These are phyloP conservation scores for Molanna angustata DNA, from an alignment of 2,888 invertebrate species.

Conservation along the genomic window DNA sequence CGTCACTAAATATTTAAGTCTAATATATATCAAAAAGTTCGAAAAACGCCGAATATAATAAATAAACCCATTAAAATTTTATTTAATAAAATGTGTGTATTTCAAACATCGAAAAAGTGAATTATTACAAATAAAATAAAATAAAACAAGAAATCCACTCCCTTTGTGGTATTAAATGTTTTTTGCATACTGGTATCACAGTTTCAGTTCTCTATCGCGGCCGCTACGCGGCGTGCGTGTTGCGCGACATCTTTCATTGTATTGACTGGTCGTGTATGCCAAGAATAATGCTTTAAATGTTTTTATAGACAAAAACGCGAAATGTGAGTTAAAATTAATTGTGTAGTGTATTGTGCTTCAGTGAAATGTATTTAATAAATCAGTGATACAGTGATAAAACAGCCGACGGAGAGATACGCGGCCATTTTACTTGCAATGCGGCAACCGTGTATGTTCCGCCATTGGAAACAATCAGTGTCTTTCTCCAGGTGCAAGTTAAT, in stretches of 20 bases:
- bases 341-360: slow-evolving; percentile 51
- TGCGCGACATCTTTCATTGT: slow-evolving; percentile 71
- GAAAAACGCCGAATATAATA: too few relatives aligned
- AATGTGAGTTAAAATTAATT: slow-evolving; percentile 52
- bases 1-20: too few relatives aligned
- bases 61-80: too few relatives aligned
- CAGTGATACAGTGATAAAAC: slow-evolving; percentile 54
- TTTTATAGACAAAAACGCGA: slow-evolving; percentile 58
- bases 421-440: slow-evolving; percentile 72
- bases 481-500: slow-evolving; percentile 61
- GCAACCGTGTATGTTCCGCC: slow-evolving; percentile 71
- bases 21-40: too few relatives aligned
- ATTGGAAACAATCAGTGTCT: slow-evolving; percentile 69
- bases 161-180: too few relatives aligned
- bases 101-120: too few relatives aligned
- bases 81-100: too few relatives aligned
- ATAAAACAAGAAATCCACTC: too few relatives aligned
- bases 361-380: slow-evolving; percentile 54
- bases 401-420: slow-evolving; percentile 56
- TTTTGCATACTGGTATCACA: slow-evolving; percentile 44
- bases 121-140: too few relatives aligned
- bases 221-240: slow-evolving; percentile 59
- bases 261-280: slow-evolving; percentile 65
- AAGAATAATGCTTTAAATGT: slow-evolving; percentile 64
- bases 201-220: slow-evolving; percentile 56